These are phyloP conservation scores for Apeira syringaria DNA, from an alignment of 2,888 invertebrate genomes.

Conservation along the genomic window DNA sequence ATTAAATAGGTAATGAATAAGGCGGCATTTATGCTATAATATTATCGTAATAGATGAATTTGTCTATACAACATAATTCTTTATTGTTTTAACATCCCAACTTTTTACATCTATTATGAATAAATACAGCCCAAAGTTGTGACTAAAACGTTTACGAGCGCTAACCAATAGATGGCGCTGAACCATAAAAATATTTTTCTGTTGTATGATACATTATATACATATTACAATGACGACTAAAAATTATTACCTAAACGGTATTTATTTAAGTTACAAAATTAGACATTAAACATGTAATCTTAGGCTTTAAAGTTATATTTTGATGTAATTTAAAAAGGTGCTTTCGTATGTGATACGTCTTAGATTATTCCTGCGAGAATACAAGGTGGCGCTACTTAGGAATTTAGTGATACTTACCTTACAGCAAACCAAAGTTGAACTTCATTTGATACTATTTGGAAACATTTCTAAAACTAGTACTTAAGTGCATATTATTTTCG, in stretches of 20 bases:
- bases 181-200: constrained; percentile 1
- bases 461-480: too few relatives aligned
- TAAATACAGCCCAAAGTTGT: constrained; percentile 26
- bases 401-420: background rate
- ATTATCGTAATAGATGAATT: background rate
- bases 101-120: constrained; percentile 10
- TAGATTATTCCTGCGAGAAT: too few relatives aligned
- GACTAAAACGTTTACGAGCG: constrained; percentile 28
- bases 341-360: too few relatives aligned
- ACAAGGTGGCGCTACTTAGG: background rate
- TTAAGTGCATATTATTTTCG: too few relatives aligned
- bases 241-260: background rate
- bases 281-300: too few relatives aligned
- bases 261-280: too few relatives aligned
- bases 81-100: constrained; percentile 1
- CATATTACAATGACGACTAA: constrained; percentile 5
- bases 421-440: too few relatives aligned
- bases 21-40: background rate
- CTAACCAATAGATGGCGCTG: constrained; percentile 32
- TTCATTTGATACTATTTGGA: too few relatives aligned
- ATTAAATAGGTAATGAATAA: background rate
- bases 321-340: too few relatives aligned
- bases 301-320: too few relatives aligned
- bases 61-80: background rate
- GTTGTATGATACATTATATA: background rate